These are phyloP conservation scores for Chrysaora quinquecirrha DNA, from an alignment of 30 jellyfish, hydroid and myxozoan genomes.

Conservation along the genomic window DNA sequence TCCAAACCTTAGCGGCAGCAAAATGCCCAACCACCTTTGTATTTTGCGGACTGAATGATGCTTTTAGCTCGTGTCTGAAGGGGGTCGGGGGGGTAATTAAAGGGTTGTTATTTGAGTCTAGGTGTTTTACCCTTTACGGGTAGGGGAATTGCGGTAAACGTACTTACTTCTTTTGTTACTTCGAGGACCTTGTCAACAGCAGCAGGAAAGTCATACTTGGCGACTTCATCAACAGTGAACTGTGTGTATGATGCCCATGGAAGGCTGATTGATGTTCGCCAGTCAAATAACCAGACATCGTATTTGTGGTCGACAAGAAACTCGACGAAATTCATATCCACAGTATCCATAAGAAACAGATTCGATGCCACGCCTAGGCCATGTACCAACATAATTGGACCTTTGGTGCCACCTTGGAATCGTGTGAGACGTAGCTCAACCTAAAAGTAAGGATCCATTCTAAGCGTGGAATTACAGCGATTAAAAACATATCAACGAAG, in stretches of 20 bases:
- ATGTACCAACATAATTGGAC: constrained; percentile 62
- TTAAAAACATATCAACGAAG: background rate
- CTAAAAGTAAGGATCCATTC: background rate
- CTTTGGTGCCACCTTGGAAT: constrained; percentile 62
- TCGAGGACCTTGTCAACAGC: constrained; percentile 52
- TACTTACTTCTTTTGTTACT: constrained; percentile 52
- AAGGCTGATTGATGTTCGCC: constrained; percentile 35
- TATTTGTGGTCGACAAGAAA: constrained; percentile 28
- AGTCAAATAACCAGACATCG: constrained; percentile 69
- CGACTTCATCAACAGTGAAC: constrained; percentile 43
- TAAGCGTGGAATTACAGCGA: background rate
- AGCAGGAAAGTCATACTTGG: constrained; percentile 48
- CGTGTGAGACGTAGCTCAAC: constrained; percentile 68
- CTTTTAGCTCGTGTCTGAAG: no score
- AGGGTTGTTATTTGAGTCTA: no score
- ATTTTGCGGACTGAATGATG: no score
- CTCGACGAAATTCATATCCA: constrained; percentile 61
- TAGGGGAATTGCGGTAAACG: no score
- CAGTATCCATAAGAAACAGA: constrained; percentile 49
- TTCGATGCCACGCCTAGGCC: constrained; percentile 65
- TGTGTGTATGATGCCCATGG: constrained; percentile 54
- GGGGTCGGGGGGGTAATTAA: no score
- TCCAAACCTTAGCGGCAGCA: no score
- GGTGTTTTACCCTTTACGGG: no score
- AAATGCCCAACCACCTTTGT: no score